Percentiles rank a stretch among this genome's conserved stretches.
Conservation (phyloP, 2,888 invertebrate species). For the Sphinx pinastri region DNA sequence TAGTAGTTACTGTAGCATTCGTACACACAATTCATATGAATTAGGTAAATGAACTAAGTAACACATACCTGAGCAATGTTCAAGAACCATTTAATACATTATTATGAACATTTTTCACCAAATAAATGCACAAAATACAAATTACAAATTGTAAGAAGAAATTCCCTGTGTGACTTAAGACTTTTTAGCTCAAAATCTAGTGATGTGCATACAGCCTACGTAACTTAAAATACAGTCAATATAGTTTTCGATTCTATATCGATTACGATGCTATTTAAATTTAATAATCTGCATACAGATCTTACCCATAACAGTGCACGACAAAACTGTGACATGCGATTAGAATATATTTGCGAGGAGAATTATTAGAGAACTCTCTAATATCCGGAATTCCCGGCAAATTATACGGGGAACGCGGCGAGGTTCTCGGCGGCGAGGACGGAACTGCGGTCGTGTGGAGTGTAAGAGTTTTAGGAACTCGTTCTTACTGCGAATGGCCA, state of each 20-base stretch:
- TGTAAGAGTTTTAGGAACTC: too few species aligned
- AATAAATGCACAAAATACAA: not conserved
- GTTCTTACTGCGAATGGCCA: too few species aligned
- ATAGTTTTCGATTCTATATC: not conserved
- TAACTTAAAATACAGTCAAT: not conserved
- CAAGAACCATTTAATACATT: conserved; percentile 27
- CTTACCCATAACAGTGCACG: too few species aligned
- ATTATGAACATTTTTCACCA: conserved; percentile 12
- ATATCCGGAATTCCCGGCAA: too few species aligned
- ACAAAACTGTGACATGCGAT: too few species aligned
- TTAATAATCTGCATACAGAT: too few species aligned
- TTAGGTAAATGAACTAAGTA: too few species aligned
- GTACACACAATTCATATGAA: not conserved
- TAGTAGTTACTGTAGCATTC: not conserved
- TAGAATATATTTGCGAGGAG: too few species aligned
- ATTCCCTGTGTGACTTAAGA: conserved; percentile 2
- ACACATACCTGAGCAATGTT: not conserved
- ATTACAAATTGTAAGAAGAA: not conserved
- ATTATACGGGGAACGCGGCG: too few species aligned
- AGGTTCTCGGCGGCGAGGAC: too few species aligned
- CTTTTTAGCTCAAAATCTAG: not conserved
- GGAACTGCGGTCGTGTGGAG: too few species aligned
- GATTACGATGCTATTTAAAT: not conserved
- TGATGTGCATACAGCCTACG: not conserved
- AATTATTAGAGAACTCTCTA: too few species aligned